Evolutionary conservation across 2,797 vertebrate species (phyloP), one percentile per base, ranked within the genome.

Genomic region (Sebastes umbrosus): DNA sequence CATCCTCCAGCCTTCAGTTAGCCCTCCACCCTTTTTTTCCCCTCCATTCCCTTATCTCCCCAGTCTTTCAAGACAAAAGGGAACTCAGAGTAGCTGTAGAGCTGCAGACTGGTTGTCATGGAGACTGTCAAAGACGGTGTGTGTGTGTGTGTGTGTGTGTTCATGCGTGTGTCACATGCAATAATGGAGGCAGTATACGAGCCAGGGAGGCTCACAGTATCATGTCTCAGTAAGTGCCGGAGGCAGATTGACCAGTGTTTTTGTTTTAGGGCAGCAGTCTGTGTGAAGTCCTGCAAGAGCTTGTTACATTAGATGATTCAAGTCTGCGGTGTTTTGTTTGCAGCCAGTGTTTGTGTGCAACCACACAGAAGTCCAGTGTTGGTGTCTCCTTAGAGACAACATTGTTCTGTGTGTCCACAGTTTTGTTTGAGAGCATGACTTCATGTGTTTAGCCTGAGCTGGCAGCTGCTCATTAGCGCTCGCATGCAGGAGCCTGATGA

Each of bases 81-180:
- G 84, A 93, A 90, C 81, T 93, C 85, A 59, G 90, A 91, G 94
- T 93, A 92, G 92, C 92, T 78, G 77, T 90, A 84, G 93, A 91
- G 92, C 93, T 95, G 93, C 93, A 94, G 92, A 86, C 91, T 65
- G 88, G 95, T 96, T 95, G 96, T 95, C 96, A 96, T 96, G 95
- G 96, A 96, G 95, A 96, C 95, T 95, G 95, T 89, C 87, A 90
- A 91, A 95, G 92, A 89, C 64, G 66, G 86, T 59, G 64, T 46
- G 59, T 68, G 20, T 65, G 52, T 69, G 20, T 65, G 52, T 69
- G 57, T 14, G 77, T 63, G 27, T 72, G 79, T 77, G 43, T 72
- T 67, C 73, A 27, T 84, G 73, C 82, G 83, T 85, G 71, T 80
- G 81, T 87, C 80, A 82, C 84, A 87, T 77, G 80, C 82, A 83